Percentiles rank a stretch among this genome's conserved stretches.
phyloP scores from a whole-genome alignment of 2,888 invertebrate species.

The Trachelus stipa region DNA sequence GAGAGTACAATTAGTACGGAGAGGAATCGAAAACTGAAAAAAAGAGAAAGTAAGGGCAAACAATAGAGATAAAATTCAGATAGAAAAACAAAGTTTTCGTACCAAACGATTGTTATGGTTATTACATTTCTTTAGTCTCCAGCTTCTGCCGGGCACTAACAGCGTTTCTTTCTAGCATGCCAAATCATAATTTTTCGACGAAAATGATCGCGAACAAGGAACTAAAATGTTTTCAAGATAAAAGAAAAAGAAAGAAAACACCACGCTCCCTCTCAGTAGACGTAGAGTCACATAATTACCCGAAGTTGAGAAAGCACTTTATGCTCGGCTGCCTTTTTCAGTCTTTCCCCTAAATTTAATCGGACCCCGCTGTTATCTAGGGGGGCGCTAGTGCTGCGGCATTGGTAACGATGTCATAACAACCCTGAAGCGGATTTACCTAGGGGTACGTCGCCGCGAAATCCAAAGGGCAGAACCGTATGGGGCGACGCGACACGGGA shows the following conservation, averaged over 20 bases:
- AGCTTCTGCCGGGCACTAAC: no score
- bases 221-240: neutral
- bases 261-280: neutral
- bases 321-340: neutral
- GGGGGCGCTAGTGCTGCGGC: neutral
- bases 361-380: neutral
- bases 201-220: neutral
- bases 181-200: neutral
- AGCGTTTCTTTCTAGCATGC: no score
- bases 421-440: neutral
- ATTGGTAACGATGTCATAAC: slow-evolving; percentile 1
- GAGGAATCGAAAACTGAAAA: neutral
- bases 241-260: neutral
- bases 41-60: neutral
- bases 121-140: neutral
- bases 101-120: neutral
- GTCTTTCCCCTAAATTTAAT: neutral
- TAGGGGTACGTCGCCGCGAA: neutral
- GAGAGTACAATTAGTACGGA: neutral
- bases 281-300: neutral
- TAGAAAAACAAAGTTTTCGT: neutral
- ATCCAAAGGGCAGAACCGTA: neutral
- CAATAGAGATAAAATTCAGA: neutral
- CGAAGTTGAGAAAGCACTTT: neutral
- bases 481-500: neutral